phyloP scores from a whole-genome alignment of 1,140 invertebrate species.

The Zophobas morio region DNA sequence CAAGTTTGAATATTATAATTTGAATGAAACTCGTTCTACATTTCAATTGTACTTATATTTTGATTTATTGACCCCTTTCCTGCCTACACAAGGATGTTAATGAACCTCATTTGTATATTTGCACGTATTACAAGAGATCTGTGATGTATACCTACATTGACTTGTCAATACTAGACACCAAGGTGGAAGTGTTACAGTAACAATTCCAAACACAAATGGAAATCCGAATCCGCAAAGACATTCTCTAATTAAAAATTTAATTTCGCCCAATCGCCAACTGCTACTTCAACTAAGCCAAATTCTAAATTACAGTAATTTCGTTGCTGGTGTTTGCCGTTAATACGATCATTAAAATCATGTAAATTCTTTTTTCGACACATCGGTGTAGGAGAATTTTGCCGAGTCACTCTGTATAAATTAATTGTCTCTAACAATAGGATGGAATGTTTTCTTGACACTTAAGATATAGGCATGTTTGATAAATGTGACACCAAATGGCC shows the following conservation, averaged over 20 bases:
- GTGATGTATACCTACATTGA: no score
- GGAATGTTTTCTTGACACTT: constrained; percentile 38
- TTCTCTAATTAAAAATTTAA: no score
- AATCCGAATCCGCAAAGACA: no score
- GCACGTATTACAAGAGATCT: no score
- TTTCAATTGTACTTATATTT: not conserved
- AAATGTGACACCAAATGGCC: constrained; percentile 31
- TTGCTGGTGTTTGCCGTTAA: not conserved
- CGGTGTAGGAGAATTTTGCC: not conserved
- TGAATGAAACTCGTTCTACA: constrained; percentile 16
- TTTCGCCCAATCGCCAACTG: no score
- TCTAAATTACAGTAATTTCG: no score
- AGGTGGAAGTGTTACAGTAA: no score
- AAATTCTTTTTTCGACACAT: constrained; percentile 5
- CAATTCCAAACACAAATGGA: no score
- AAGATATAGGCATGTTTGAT: constrained; percentile 34
- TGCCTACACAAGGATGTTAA: not conserved
- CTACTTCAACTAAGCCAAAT: no score
- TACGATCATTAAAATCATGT: not conserved
- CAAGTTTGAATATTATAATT: not conserved
- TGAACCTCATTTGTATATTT: no score
- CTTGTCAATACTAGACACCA: no score
- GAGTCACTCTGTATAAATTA: constrained; percentile 31
- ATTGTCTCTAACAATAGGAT: constrained; percentile 13
- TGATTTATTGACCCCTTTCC: constrained; percentile 11